Conservation (phyloP, 2,797 vertebrate genomes). For the Triplophysa yarkandensis region DNA sequence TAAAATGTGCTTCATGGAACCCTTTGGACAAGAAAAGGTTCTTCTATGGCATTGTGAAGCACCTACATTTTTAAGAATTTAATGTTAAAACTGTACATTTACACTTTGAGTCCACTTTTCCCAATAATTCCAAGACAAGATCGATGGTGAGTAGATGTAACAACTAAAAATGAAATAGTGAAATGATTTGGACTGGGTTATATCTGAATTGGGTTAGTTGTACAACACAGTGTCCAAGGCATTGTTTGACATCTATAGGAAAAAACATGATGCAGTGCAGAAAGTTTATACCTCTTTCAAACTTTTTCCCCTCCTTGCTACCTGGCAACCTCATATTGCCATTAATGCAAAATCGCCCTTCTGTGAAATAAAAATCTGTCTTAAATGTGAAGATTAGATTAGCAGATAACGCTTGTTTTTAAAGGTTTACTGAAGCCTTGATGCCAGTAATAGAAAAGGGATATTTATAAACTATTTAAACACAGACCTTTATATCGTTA, state of each 20-base stretch:
- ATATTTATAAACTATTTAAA: background rate
- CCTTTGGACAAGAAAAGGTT: no score
- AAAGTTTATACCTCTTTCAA: background rate
- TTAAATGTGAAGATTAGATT: background rate
- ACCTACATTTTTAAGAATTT: no score
- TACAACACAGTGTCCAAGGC: background rate
- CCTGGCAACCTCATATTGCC: background rate
- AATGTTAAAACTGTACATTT: background rate
- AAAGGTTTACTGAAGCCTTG: background rate
- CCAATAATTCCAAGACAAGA: background rate
- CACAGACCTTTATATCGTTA: background rate
- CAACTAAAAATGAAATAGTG: no score
- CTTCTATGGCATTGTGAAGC: no score
- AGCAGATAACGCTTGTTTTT: background rate
- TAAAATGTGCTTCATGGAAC: no score
- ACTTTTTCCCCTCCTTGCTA: background rate
- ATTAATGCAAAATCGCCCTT: background rate
- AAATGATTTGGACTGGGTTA: no score
- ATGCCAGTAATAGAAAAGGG: conserved; percentile 21
- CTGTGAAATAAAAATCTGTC: background rate
- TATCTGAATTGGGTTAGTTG: background rate
- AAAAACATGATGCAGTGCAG: background rate
- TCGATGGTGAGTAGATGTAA: no score
- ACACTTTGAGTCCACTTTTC: background rate
- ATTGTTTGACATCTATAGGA: background rate